phyloP scores from a whole-genome alignment of 2,888 invertebrate genomes.

The Sthenelais limicola region DNA sequence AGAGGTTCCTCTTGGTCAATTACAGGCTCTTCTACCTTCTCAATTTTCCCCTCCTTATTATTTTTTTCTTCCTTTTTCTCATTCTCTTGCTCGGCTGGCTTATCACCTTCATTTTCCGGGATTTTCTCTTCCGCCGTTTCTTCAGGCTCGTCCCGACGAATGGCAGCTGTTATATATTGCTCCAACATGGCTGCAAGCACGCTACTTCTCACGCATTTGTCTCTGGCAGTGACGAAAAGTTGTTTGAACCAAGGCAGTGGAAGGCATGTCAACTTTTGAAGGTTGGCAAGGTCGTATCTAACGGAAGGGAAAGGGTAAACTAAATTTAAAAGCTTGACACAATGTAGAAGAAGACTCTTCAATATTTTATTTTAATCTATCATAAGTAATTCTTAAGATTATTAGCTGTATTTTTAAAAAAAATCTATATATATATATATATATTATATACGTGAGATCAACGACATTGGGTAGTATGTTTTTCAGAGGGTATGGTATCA shows the following conservation, averaged over 20 bases:
- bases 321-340: no score
- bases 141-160: constrained; percentile 29
- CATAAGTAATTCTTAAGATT: no score
- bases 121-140: constrained; percentile 37
- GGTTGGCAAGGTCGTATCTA: constrained; percentile 37
- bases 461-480: no score
- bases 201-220: constrained; percentile 57
- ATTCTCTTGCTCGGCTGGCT: constrained; percentile 23
- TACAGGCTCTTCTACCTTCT: background rate
- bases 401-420: no score
- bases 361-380: no score
- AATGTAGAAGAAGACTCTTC: no score
- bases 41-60: background rate
- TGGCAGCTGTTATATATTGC: constrained; percentile 45
- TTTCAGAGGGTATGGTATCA: no score
- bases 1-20: no score
- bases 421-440: no score
- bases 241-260: constrained; percentile 63
- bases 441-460: no score
- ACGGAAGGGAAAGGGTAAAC: no score
- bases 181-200: constrained; percentile 56
- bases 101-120: background rate
- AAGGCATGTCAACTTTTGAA: constrained; percentile 54
- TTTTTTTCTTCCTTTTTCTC: constrained; percentile 11
- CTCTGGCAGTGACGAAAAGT: constrained; percentile 58